phyloP scores from a whole-genome alignment of 1,140 invertebrate genomes.

The Armadillidium nasatum region DNA sequence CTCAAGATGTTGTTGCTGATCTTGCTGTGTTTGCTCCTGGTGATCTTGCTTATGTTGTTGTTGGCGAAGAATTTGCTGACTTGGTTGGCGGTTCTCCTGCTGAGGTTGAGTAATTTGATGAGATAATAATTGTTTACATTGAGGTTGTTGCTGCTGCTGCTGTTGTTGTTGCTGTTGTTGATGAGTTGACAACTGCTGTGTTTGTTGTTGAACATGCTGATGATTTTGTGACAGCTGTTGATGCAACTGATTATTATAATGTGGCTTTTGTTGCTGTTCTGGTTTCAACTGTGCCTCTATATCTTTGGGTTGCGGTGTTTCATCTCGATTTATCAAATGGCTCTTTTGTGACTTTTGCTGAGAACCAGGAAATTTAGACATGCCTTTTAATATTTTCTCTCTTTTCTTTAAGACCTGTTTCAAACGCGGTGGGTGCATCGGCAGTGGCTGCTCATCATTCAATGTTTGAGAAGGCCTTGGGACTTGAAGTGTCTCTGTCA shows the following conservation, averaged over 20 bases:
- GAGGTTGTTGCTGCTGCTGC: slow-evolving; percentile 12
- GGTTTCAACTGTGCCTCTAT: background rate
- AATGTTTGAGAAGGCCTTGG: slow-evolving; percentile 39
- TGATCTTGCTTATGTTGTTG: slow-evolving; percentile 54
- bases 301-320: slow-evolving; percentile 19
- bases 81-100: background rate
- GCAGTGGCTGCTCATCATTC: slow-evolving; percentile 36
- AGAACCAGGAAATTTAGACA: background rate
- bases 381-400: background rate
- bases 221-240: background rate
- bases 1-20: slow-evolving; percentile 17
- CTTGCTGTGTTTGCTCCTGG: slow-evolving; percentile 44
- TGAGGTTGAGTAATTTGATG: slow-evolving; percentile 12
- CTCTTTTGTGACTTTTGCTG: slow-evolving; percentile 10
- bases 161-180: slow-evolving; percentile 14
- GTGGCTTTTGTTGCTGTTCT: background rate
- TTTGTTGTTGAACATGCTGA: background rate
- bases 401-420: background rate
- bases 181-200: background rate
- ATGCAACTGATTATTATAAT: background rate
- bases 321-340: background rate
- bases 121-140: background rate
- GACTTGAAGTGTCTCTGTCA: slow-evolving; percentile 39
- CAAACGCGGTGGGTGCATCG: slow-evolving; percentile 27
- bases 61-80: background rate